phyloP scores from a whole-genome alignment of 1,140 invertebrate genomes.

The Belonocnema kinseyi region DNA sequence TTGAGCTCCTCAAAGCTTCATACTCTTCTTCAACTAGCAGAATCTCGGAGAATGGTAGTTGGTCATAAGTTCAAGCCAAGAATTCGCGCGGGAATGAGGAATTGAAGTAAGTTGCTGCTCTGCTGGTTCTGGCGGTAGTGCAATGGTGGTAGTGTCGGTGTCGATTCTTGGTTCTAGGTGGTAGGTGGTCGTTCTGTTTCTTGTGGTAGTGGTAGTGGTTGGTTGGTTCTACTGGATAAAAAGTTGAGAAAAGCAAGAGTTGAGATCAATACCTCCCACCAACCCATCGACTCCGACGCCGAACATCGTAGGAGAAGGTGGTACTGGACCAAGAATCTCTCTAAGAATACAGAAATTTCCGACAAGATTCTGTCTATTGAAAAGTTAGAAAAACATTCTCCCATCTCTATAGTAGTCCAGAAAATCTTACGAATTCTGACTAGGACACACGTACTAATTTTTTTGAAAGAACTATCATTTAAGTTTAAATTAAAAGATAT shows the following conservation, averaged over 20 bases:
- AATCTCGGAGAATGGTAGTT: conserved; percentile 45
- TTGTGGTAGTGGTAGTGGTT: conserved; percentile 55
- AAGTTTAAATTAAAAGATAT: too few relatives aligned
- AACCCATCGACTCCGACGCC: conserved; percentile 55
- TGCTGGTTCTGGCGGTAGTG: conserved; percentile 53
- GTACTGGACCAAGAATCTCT: conserved; percentile 48
- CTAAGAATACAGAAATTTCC: conserved; percentile 20
- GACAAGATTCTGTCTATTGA: background rate
- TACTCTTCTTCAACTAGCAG: conserved; percentile 12
- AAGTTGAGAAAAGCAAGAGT: conserved; percentile 67
- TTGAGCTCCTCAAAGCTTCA: background rate
- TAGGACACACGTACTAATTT: too few relatives aligned
- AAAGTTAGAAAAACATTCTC: too few relatives aligned
- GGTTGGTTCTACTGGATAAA: conserved; percentile 63
- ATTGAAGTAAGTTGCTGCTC: conserved; percentile 71
- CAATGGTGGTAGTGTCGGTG: conserved; percentile 55
- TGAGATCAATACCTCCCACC: conserved; percentile 65
- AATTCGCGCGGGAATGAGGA: conserved; percentile 72
- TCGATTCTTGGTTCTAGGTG: conserved; percentile 51
- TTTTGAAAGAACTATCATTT: too few relatives aligned
- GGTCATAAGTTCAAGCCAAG: conserved; percentile 71
- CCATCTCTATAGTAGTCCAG: too few relatives aligned
- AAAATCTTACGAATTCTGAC: too few relatives aligned
- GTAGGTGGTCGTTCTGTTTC: conserved; percentile 54
- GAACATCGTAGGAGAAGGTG: conserved; percentile 53